Base-by-base conservation (phyloP, 2,113 vertebrate genomes). In the Numenius arquata region DNA sequence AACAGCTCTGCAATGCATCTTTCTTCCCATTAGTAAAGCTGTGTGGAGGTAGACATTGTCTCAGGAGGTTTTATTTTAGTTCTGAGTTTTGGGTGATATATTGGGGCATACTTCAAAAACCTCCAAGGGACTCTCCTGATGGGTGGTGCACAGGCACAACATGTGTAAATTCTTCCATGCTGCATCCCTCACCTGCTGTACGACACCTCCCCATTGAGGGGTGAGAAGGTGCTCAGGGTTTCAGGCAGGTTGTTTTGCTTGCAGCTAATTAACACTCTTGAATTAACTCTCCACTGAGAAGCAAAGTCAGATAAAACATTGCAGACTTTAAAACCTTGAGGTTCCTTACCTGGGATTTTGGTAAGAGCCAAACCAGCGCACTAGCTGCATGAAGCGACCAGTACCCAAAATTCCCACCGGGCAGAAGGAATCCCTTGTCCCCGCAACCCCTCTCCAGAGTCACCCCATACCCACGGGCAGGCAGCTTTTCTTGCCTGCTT, bases 391-490 rank as follows among this genome's bases (percentile, higher is more conserved):
- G 55, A 68, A 86, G 43, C 7, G 30, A 73, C 20, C 40, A 86
- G 36, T 79, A 41, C 5, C 16, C 22, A n/a, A 53, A 91, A 75
- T 70, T 90, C 36, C 22, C 40, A 55, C 21, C 4, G 16, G 8
- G 7, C 7, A n/a, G 70, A 93, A 59, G 53, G 12, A 48, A 1
- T 1, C 2, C 19, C n/a, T 86, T 7, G 29, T 34, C 9, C 4
- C n/a, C 62, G 12, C 43, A 80, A 3, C 4, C 19, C 12, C 40
- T 1, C 34, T 58, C 32, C 56, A 78, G 45, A 76, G 50, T 47
- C 32, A 85, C 3, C 1, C 19, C 29, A 36, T 12, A 15, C 23
- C 2, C 0, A 0, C 32, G n/a, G 59, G n/a, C 58, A 62, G 29
- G 13, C 16, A 86, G 41, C 18, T 92, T 85, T 75, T 71, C 11